A percentile compares a stretch with the other conserved stretches of the same genome.
phyloP scores from a whole-genome alignment of 2,888 invertebrate species.

The Lasioglossum vierecki region DNA sequence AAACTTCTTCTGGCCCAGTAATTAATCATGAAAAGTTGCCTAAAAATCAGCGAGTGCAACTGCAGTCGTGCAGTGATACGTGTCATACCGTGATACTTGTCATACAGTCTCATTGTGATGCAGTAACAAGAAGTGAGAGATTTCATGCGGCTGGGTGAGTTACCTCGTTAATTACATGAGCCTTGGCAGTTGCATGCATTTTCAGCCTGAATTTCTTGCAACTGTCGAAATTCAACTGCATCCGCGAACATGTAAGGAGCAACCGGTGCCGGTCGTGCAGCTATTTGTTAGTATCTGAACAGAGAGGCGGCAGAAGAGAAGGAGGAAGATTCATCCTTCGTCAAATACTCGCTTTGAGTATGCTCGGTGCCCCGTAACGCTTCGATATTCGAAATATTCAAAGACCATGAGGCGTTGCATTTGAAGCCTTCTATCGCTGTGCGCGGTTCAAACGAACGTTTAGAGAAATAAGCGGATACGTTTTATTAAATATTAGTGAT shows the following conservation, averaged over 20 bases:
- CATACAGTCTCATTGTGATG: neutral
- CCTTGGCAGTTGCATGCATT: neutral
- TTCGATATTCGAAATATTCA: slow-evolving; percentile 30
- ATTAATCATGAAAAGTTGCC: neutral
- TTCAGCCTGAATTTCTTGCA: neutral
- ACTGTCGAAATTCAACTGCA: neutral
- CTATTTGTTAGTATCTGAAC: slow-evolving; percentile 26
- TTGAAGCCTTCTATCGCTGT: slow-evolving; percentile 1
- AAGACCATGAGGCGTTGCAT: slow-evolving; percentile 23
- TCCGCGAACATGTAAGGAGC: neutral
- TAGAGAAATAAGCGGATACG: neutral
- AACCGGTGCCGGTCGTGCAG: neutral
- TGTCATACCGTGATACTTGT: neutral
- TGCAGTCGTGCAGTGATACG: neutral
- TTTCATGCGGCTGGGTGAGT: neutral
- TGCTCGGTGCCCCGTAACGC: slow-evolving; percentile 9
- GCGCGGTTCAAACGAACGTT: slow-evolving; percentile 5
- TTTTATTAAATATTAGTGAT: slow-evolving; percentile 5
- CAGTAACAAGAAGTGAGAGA: neutral
- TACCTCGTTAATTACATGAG: neutral
- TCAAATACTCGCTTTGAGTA: slow-evolving; percentile 28
- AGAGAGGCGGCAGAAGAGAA: neutral
- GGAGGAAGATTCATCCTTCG: slow-evolving; percentile 15
- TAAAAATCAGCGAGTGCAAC: neutral
- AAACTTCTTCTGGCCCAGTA: neutral